Evolutionary conservation across 2,113 vertebrate genomes (phyloP).

Genomic region (Megaptera novaeangliae): DNA sequence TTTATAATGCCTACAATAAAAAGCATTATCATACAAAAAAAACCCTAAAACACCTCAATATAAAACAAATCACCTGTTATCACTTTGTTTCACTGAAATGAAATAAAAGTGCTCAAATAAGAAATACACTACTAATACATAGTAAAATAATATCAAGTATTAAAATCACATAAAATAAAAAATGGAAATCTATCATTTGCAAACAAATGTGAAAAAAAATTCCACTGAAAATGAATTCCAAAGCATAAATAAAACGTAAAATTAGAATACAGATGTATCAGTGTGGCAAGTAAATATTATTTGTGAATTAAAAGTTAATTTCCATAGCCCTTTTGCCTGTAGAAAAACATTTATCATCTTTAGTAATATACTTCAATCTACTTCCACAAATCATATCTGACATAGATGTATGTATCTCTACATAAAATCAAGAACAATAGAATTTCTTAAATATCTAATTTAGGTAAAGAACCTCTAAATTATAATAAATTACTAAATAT

Average conservation of each 20-base stretch:
- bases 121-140: neutral
- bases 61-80: conserved; percentile 33
- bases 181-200: conserved; percentile 36
- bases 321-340: neutral
- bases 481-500: neutral
- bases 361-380: conserved; percentile 10
- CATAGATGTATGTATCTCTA: neutral
- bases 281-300: conserved; percentile 17
- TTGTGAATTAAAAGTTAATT: conserved; percentile 34
- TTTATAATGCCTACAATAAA: conserved; percentile 2
- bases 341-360: neutral
- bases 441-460: conserved; percentile 24
- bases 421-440: neutral
- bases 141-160: conserved; percentile 46
- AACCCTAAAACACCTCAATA: neutral
- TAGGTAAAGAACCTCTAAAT: neutral
- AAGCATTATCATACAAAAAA: neutral
- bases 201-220: conserved; percentile 27
- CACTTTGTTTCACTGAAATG: conserved; percentile 2
- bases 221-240: conserved; percentile 11
- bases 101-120: conserved; percentile 3
- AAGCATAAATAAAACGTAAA: conserved; percentile 32
- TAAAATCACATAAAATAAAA: conserved; percentile 28
- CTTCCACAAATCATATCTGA: neutral
- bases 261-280: neutral